Conservation (phyloP, 2,888 invertebrate species). For the Leptothorax acervorum region DNA sequence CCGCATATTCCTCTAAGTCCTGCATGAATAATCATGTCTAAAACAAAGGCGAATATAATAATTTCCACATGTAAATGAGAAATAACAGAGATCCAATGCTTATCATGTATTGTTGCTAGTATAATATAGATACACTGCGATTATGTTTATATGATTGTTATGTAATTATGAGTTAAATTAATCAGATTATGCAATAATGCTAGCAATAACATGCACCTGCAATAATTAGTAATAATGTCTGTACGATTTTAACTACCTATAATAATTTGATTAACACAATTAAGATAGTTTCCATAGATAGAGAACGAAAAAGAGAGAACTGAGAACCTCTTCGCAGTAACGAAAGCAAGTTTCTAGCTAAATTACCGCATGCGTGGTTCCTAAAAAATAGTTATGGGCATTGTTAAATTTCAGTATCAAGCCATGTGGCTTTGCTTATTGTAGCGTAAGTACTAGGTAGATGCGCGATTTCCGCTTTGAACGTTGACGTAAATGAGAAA, state of each 20-base stretch:
- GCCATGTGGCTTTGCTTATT: slow-evolving; percentile 4
- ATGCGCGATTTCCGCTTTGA: slow-evolving; percentile 19
- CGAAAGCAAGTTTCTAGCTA: neutral
- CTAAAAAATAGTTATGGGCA: slow-evolving; percentile 5
- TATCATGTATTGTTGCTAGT: neutral
- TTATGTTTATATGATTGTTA: neutral
- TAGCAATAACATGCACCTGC: neutral
- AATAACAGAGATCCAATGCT: neutral
- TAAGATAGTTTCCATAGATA: neutral
- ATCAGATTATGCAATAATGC: neutral
- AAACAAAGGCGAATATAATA: neutral
- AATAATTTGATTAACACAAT: neutral
- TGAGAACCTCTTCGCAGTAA: neutral
- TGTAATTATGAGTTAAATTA: neutral
- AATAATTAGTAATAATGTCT: neutral
- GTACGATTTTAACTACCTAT: neutral
- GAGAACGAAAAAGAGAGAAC: neutral
- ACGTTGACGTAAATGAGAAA: slow-evolving; percentile 24
- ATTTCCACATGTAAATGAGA: neutral
- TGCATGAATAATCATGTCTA: slow-evolving; percentile 5
- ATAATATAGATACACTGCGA: neutral
- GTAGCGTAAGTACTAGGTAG: neutral
- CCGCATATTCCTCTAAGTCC: neutral
- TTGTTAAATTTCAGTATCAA: slow-evolving; percentile 15
- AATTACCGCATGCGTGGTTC: neutral